Evolutionary conservation across 64 coral and sea anemone species (phyloP).

Genomic region (Hydrozoanthus tunicans): DNA sequence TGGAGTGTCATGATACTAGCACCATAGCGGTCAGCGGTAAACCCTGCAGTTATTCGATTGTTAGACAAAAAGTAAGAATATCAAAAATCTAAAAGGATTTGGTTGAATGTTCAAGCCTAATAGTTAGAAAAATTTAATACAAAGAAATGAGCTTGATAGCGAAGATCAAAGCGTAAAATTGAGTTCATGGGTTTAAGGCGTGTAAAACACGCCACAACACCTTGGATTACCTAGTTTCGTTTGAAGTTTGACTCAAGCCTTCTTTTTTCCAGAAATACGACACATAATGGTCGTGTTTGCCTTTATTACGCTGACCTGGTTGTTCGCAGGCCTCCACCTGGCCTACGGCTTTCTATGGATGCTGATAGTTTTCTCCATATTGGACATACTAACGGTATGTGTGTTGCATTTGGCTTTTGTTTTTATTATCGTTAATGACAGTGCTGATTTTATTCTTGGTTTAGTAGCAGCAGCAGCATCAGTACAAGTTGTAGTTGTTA

Average conservation of each 20-base stretch:
- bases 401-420: neutral
- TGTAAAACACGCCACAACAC: no score
- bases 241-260: neutral
- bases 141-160: no score
- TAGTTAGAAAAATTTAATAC: no score
- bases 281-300: slow-evolving; percentile 77
- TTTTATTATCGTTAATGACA: neutral
- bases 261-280: slow-evolving; percentile 69
- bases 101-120: no score
- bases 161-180: no score
- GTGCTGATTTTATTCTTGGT: neutral
- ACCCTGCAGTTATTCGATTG: no score
- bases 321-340: slow-evolving; percentile 92
- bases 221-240: neutral
- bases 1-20: no score
- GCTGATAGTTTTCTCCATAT: slow-evolving; percentile 77
- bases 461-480: neutral
- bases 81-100: no score
- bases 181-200: no score
- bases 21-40: no score
- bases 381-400: slow-evolving; percentile 86
- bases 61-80: no score
- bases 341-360: slow-evolving; percentile 86
- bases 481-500: no score
- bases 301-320: slow-evolving; percentile 80